Percentiles rank a stretch among this genome's conserved stretches.
Evolutionary conservation across 64 coral and sea anemone species (phyloP).

Genomic region (Stylophora pistillata): DNA sequence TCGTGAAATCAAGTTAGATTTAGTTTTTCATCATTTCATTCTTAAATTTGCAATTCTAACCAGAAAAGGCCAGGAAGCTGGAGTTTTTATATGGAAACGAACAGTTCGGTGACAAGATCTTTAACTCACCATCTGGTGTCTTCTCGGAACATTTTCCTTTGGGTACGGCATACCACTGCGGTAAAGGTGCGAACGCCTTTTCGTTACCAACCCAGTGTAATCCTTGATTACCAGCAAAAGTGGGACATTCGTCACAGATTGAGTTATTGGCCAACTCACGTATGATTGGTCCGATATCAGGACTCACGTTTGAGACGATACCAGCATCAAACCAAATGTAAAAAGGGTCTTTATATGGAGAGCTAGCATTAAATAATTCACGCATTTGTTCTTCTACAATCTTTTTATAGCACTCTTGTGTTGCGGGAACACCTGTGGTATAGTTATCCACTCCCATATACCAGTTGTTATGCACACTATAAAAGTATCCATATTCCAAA

Average conservation of each 20-base stretch:
- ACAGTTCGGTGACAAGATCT: neutral
- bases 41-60: too few relatives aligned
- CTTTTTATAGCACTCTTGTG: constrained; percentile 49
- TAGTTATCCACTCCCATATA: constrained; percentile 83
- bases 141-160: constrained; percentile 74
- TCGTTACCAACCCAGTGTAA: constrained; percentile 91
- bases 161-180: constrained; percentile 84
- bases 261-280: constrained; percentile 62
- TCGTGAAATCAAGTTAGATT: neutral
- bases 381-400: constrained; percentile 63
- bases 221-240: constrained; percentile 75
- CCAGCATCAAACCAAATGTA: constrained; percentile 93
- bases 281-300: constrained; percentile 74
- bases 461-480: constrained; percentile 86
- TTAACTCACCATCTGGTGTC: constrained; percentile 41
- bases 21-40: too few relatives aligned
- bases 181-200: constrained; percentile 70
- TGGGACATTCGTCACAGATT: constrained; percentile 83
- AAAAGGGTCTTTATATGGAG: constrained; percentile 77
- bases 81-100: neutral
- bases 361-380: constrained; percentile 45
- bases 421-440: constrained; percentile 1
- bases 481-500: constrained; percentile 73
- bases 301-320: constrained; percentile 56
- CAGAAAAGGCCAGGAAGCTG: too few relatives aligned